Conservation (phyloP, 2,888 invertebrate species). For the Eilema sororculum region DNA sequence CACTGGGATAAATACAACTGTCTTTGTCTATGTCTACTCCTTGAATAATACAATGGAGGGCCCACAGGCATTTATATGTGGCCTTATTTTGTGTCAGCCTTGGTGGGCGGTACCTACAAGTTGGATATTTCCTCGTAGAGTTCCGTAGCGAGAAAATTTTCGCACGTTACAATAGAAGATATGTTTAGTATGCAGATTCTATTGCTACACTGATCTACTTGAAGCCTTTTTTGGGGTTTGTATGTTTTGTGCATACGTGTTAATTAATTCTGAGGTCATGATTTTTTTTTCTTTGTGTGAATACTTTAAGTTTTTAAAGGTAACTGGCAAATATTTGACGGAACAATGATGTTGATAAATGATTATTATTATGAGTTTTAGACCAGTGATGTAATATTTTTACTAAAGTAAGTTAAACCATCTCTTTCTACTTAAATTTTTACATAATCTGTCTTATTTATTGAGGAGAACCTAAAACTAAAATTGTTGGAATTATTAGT, state of each 20-base stretch:
- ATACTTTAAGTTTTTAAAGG: background rate
- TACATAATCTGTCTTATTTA: too few relatives aligned
- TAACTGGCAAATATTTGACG: background rate
- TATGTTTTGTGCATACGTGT: slow-evolving; percentile 24
- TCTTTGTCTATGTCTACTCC: slow-evolving; percentile 62
- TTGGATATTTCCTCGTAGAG: slow-evolving; percentile 79
- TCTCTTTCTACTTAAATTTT: too few relatives aligned
- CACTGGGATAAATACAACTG: slow-evolving; percentile 63
- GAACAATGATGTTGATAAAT: too few relatives aligned
- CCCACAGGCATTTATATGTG: slow-evolving; percentile 83
- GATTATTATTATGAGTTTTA: too few relatives aligned
- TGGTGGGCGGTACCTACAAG: slow-evolving; percentile 63
- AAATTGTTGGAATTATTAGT: too few relatives aligned
- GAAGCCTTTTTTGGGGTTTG: slow-evolving; percentile 56
- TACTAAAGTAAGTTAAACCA: too few relatives aligned
- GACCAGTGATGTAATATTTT: too few relatives aligned
- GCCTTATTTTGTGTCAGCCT: slow-evolving; percentile 81
- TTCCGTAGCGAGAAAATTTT: slow-evolving; percentile 74
- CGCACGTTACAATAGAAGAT: slow-evolving; percentile 66
- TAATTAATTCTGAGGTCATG: slow-evolving; percentile 10
- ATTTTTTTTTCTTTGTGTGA: background rate
- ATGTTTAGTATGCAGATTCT: slow-evolving; percentile 65
- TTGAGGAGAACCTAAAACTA: too few relatives aligned
- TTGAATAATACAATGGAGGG: slow-evolving; percentile 76
- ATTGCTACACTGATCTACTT: slow-evolving; percentile 57